phyloP scores from a whole-genome alignment of 2,113 vertebrate genomes.

The Microcebus ravelobensis region DNA sequence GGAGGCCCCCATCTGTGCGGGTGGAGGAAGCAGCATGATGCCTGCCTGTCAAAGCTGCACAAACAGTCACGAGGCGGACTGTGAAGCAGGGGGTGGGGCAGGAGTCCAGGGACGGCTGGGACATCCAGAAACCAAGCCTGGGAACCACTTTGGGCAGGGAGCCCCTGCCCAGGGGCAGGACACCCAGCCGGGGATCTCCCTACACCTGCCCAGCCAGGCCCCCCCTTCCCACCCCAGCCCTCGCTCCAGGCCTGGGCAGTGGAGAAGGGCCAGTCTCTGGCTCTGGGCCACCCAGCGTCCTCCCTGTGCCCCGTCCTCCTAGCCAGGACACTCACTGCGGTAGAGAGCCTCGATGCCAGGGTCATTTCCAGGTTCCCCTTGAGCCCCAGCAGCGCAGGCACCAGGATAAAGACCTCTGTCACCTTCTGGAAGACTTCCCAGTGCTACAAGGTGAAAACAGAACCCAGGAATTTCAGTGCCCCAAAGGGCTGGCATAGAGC shows the following conservation, averaged over 20 bases:
- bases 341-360: slow-evolving; percentile 96
- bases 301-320: neutral
- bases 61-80: slow-evolving; percentile 79
- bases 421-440: slow-evolving; percentile 97
- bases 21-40: slow-evolving; percentile 71
- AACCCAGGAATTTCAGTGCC: slow-evolving; percentile 44
- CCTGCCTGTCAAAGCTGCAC: slow-evolving; percentile 74
- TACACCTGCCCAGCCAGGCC: neutral
- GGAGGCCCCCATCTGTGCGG: slow-evolving; percentile 74
- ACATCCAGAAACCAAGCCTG: slow-evolving; percentile 64
- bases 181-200: slow-evolving; percentile 62
- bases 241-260: neutral
- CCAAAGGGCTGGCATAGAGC: neutral
- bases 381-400: slow-evolving; percentile 96
- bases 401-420: slow-evolving; percentile 98
- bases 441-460: slow-evolving; percentile 87
- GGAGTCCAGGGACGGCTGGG: slow-evolving; percentile 55
- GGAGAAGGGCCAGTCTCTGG: neutral
- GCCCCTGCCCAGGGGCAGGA: slow-evolving; percentile 41
- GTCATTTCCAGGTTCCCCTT: slow-evolving; percentile 99
- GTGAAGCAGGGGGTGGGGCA: slow-evolving; percentile 64
- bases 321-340: slow-evolving; percentile 91
- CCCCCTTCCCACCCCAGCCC: neutral
- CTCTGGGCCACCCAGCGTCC: neutral
- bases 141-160: slow-evolving; percentile 64